These are phyloP conservation scores for Phyto melanocephala DNA, from an alignment of 2,888 invertebrate genomes.

Conservation along the genomic window DNA sequence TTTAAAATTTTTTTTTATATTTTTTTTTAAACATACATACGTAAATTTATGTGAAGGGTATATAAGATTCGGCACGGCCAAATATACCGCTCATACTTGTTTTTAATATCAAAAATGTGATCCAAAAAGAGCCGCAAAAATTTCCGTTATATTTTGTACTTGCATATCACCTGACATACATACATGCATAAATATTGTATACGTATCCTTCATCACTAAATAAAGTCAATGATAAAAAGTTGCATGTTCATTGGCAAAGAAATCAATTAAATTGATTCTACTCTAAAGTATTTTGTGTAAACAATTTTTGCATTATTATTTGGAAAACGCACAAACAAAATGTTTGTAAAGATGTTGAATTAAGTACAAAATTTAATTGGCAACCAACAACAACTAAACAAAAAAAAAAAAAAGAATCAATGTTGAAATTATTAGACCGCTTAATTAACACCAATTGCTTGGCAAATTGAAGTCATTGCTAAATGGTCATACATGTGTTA, in stretches of 20 bases:
- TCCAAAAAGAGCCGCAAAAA: too few species aligned
- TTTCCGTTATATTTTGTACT: too few species aligned
- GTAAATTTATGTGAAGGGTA: too few species aligned
- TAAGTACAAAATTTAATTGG: slow-evolving; percentile 45
- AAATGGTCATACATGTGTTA: slow-evolving; percentile 45
- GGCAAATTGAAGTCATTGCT: slow-evolving; percentile 63
- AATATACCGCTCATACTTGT: too few species aligned
- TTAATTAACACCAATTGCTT: slow-evolving; percentile 57
- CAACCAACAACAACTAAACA: slow-evolving; percentile 6
- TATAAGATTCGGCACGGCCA: too few species aligned
- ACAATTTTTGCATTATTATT: slow-evolving; percentile 46
- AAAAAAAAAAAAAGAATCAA: slow-evolving; percentile 41
- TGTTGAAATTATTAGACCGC: slow-evolving; percentile 63
- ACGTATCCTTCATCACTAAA: slow-evolving; percentile 30
- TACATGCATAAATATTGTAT: too few species aligned
- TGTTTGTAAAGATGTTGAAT: slow-evolving; percentile 39
- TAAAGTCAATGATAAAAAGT: slow-evolving; percentile 35
- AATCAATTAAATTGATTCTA: slow-evolving; percentile 50
- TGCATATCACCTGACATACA: too few species aligned
- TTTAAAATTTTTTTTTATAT: too few species aligned
- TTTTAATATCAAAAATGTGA: too few species aligned
- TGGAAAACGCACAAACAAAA: slow-evolving; percentile 11
- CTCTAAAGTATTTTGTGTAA: slow-evolving; percentile 37
- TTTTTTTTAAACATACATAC: too few species aligned
- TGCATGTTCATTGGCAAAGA: slow-evolving; percentile 59